These are phyloP conservation scores for Tenebrosternarchus preto DNA, from an alignment of 2,113 vertebrate genomes.

Conservation along the genomic window DNA sequence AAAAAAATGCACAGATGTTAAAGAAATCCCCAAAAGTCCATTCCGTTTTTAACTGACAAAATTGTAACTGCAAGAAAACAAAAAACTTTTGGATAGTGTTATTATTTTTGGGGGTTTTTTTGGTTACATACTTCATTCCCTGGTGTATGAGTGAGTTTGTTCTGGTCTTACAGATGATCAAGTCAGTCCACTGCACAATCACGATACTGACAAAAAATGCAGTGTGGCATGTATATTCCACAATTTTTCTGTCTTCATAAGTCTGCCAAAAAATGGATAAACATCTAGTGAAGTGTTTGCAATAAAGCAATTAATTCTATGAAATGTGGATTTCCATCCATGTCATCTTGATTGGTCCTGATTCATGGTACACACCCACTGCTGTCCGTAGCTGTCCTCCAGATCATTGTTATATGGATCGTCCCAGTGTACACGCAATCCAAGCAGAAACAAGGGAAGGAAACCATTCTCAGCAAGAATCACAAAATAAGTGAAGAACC, in stretches of 20 bases:
- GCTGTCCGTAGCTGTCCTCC: slow-evolving; percentile 77
- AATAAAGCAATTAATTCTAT: neutral
- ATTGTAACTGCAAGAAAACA: neutral
- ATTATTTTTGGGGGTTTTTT: neutral
- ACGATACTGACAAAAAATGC: slow-evolving; percentile 91
- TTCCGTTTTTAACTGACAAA: neutral
- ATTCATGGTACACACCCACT: slow-evolving; percentile 74
- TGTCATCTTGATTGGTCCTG: neutral
- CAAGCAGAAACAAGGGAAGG: slow-evolving; percentile 74
- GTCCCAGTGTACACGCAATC: slow-evolving; percentile 80
- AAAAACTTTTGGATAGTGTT: neutral
- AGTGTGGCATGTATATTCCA: slow-evolving; percentile 93
- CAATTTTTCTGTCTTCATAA: slow-evolving; percentile 88
- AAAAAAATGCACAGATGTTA: neutral
- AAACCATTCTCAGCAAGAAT: slow-evolving; percentile 86
- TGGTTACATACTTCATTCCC: slow-evolving; percentile 87
- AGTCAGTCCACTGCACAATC: slow-evolving; percentile 88
- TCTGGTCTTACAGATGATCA: slow-evolving; percentile 93
- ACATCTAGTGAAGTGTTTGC: neutral
- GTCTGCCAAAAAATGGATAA: slow-evolving; percentile 71
- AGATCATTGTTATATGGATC: slow-evolving; percentile 78
- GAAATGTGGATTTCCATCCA: neutral
- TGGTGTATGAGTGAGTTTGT: slow-evolving; percentile 89
- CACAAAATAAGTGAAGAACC: slow-evolving; percentile 85
- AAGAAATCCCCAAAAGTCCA: neutral